Evolutionary conservation across 2,888 invertebrate species (phyloP).

Genomic region (Erebia aethiops): DNA sequence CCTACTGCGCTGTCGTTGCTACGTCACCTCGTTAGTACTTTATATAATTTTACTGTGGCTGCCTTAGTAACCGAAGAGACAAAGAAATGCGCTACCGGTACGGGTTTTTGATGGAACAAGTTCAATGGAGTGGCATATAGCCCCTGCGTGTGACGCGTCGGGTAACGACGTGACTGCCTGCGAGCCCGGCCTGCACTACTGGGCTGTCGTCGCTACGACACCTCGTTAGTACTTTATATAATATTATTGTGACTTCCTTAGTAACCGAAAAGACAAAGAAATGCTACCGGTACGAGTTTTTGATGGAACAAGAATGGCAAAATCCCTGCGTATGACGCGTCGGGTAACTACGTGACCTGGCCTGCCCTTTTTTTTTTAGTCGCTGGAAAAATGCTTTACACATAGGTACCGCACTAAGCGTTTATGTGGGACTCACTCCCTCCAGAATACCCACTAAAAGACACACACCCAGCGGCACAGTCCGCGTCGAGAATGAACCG

Average conservation of each 20-base stretch:
- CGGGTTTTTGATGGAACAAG: constrained; percentile 75
- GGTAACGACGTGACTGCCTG: constrained; percentile 57
- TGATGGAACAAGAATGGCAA: too few relatives aligned
- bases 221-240: constrained; percentile 59
- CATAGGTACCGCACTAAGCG: too few relatives aligned
- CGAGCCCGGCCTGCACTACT: constrained; percentile 62
- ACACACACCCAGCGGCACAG: too few relatives aligned
- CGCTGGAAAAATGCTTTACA: too few relatives aligned
- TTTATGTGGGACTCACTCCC: too few relatives aligned
- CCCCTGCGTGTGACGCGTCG: constrained; percentile 58
- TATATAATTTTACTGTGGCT: neutral
- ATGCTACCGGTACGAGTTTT: too few relatives aligned
- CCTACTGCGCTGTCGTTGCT: constrained; percentile 70
- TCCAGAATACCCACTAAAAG: too few relatives aligned
- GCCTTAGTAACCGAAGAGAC: neutral
- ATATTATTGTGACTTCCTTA: neutral
- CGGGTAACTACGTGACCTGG: too few relatives aligned
- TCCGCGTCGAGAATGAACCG: too few relatives aligned
- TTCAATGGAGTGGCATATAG: constrained; percentile 69
- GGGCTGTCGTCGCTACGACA: constrained; percentile 67
- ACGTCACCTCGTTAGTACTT: constrained; percentile 64
- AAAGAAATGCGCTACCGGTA: constrained; percentile 71
- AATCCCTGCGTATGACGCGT: too few relatives aligned
- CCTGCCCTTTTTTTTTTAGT: too few relatives aligned
- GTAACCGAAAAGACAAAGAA: too few relatives aligned